Evolutionary conservation across 2,888 invertebrate genomes (phyloP), one percentile per base, ranked within the genome.

Genomic region (Drosophila longiperda): DNA sequence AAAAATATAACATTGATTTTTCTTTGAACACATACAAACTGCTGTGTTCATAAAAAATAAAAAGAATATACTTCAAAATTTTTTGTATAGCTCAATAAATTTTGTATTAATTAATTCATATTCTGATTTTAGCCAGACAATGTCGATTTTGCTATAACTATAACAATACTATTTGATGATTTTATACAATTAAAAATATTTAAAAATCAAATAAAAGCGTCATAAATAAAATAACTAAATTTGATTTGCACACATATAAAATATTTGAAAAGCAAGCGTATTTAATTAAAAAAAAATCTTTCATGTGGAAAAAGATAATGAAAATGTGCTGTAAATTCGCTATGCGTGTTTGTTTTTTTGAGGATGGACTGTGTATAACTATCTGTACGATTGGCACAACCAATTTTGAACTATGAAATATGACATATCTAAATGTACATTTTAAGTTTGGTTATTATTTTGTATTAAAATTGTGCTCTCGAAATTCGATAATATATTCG

Each of bases 321-420:
- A 49, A 83, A 63, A 36, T 83, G 66, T 88, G 89, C 89, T 89
- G 89, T 89, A 89, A 73, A 89, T 89, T 81, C 79, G 89, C 90
- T 90, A 85, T 87, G 62, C 74, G 79, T 90, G 87, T 90, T 69
- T 73, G 82, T 82, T 74, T 55, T 85, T 88, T 89, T 80, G 73
- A 86, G 86, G 75, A 78, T 80, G 78, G 69, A 66, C 65, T 81
- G 70, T 89, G 62, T 74, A 63, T 71, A 57, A 62, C 40, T 54
- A 17, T 54, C 36, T 66, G 63, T 63, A 66, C 57, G 59, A 85
- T 87, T 87, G 82, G 76, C 82, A 71, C 55, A 66, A 66, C 9
- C 52, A 33, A 75, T 69, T 72, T 50, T 66, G 61, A 69, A 65
- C 49, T 70, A 67, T 58, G 15, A 34, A 11, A 23, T 33, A 33